phyloP scores from a whole-genome alignment of 2,113 vertebrate genomes.

The Rhinolophus sinicus region DNA sequence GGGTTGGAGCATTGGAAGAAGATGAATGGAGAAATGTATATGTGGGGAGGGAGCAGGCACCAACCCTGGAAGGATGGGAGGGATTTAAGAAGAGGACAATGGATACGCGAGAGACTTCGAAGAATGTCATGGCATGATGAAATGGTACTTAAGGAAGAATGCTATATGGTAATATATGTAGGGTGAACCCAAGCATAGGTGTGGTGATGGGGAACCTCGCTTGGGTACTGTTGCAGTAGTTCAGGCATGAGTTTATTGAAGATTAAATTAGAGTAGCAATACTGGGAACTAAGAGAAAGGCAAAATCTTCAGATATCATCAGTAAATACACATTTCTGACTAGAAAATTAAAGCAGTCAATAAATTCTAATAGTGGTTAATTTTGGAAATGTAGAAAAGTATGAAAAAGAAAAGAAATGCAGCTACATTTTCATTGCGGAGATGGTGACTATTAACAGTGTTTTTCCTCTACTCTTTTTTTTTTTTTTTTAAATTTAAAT shows the following conservation, averaged over 20 bases:
- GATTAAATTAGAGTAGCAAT: not conserved
- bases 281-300: not conserved
- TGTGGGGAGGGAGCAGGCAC: not conserved
- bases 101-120: not conserved
- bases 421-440: not conserved
- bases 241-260: not conserved
- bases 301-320: not conserved
- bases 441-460: not conserved
- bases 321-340: not conserved
- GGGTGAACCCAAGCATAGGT: not conserved
- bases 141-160: not conserved
- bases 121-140: not conserved
- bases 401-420: not conserved
- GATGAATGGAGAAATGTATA: not conserved
- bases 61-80: not conserved
- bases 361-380: not conserved
- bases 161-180: accelerated
- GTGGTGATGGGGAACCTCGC: not conserved
- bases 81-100: not conserved
- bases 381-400: not conserved
- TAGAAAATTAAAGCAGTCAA: not conserved
- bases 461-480: not conserved
- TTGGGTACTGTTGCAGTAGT: not conserved
- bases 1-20: not conserved
- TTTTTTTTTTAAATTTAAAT: not conserved